Evolutionary conservation across 2,797 vertebrate genomes (phyloP).

Genomic region (Oreonectes daqikongensis): DNA sequence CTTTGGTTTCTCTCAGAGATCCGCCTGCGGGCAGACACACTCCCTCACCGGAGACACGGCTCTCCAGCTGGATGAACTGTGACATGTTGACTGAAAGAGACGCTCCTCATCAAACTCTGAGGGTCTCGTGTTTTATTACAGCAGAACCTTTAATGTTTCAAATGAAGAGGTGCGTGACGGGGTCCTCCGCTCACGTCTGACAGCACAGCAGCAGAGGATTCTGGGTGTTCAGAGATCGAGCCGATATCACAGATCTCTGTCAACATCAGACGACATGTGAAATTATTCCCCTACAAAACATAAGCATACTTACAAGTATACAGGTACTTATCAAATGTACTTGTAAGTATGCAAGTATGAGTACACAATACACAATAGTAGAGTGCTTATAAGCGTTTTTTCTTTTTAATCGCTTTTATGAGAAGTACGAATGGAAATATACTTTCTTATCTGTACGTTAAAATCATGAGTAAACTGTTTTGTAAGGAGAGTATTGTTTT

Average conservation of each 20-base stretch:
- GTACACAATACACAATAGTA: too few species aligned
- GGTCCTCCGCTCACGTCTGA: not conserved
- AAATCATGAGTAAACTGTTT: too few species aligned
- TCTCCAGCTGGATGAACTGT: constrained; percentile 38
- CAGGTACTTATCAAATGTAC: too few species aligned
- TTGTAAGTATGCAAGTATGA: too few species aligned
- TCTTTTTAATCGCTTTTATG: too few species aligned
- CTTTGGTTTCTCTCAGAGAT: constrained; percentile 40
- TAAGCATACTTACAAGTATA: too few species aligned
- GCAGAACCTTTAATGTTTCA: constrained; percentile 50
- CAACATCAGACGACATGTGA: not conserved
- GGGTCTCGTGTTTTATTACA: too few species aligned
- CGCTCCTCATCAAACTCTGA: constrained; percentile 43
- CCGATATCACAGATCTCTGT: not conserved
- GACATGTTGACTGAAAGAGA: constrained; percentile 44
- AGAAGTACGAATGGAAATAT: too few species aligned
- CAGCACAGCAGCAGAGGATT: not conserved
- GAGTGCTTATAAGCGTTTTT: too few species aligned
- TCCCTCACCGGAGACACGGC: not conserved
- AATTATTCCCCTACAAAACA: too few species aligned
- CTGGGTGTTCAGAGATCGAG: constrained; percentile 24
- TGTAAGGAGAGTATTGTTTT: too few species aligned
- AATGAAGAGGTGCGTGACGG: constrained; percentile 20
- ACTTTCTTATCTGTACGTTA: too few species aligned
- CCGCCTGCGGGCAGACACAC: constrained; percentile 5